Evolutionary conservation across 2,797 vertebrate genomes (phyloP), one percentile per base, ranked within the genome.

Genomic region (Mionectes olivaceus): DNA sequence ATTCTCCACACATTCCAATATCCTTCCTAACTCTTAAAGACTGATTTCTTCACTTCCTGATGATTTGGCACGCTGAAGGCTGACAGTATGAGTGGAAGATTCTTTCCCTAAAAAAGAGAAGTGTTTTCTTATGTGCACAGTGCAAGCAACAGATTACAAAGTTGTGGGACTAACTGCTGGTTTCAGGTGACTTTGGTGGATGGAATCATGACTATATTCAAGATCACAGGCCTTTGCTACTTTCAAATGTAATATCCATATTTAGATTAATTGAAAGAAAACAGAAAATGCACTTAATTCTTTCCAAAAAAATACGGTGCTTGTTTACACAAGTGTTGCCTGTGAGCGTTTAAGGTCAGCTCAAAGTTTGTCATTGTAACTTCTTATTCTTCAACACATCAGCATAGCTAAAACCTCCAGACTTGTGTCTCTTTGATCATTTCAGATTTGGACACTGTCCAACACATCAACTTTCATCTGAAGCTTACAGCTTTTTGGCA

Each of bases 401-500:
- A 77, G 60, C 9, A 11, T 14, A 83, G 69, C 49, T 84, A 57
- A 95, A 89, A 70, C 35, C 68, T 80, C 49, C 60, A 87, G 78
- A 92, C 35, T 75, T 87, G 52, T 27, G 43, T 85, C 35, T 16
- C 67, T 94, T 87, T 91, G 71, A 94, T 85, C 87, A 78, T 71
- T 90, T 92, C 46, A 78, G 83, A 87, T 35, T 79, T 95, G 84
- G 90, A 87, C 60, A 65, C 17, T 52, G 32, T 92, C 68, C 65
- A 92, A 87, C 33, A 60, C 30, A 74, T 53, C 80, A 84, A 65
- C 71, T 94, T 92, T 57, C 90, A 80, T 76, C 68, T 85, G 46
- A 60, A 80, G 46, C 64, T 65, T 83, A 56, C 81, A 91, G 81
- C 39, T 94, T 89, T 53, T 89, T 95, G 90, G 94, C 82, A 96